Evolutionary conservation across 92 coral and sea anemone genomes (phyloP), one percentile per base, ranked within the genome.

Genomic region (Siderastrea radians): DNA sequence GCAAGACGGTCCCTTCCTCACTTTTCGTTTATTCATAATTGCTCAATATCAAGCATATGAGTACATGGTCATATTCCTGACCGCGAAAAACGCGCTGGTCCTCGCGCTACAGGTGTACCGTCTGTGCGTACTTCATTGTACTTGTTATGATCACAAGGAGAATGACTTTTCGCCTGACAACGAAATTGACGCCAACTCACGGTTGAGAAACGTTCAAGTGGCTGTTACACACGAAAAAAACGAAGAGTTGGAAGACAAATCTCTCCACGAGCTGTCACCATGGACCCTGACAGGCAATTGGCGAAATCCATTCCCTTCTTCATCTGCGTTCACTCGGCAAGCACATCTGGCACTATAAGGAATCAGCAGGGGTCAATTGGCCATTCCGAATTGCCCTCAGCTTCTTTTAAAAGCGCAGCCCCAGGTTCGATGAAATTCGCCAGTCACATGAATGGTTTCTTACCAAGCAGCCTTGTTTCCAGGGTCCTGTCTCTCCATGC

Each of bases 121-220:
- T 50, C 93, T 98, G 15, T 96, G 98, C 49, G 97, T 98, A 49
- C 91, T 92, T 71, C 93, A 95, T 54, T 98, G 99, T 82, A 90
- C 94, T 60, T 98, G 99, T 52, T 89, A 95, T 66, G 99, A 98
- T 65, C 98, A 96, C 90, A 89, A 81, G 45, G 99, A 98, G 68
- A 95, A 98, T 83, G 99, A 98, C 49, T 96, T 96, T 68, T 95
- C 99, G 13, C 99, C 99, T 2, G 99, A 98, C 65, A 98, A 95
- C 75, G 84, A 66, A 73, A 87, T 98, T 68, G 96, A 91, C 72
- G 95, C 95, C 58, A 92, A 88, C 46, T 90, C 98, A 49, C 86
- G 99, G 73, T 83, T 98, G 61, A 92, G 80, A 45, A 98, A 98
- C 61, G 98, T 98, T 10, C 99, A 98, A 87, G 94, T 98, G 7